phyloP scores from a whole-genome alignment of 2,888 invertebrate genomes.

The Drosophila gaucha region DNA sequence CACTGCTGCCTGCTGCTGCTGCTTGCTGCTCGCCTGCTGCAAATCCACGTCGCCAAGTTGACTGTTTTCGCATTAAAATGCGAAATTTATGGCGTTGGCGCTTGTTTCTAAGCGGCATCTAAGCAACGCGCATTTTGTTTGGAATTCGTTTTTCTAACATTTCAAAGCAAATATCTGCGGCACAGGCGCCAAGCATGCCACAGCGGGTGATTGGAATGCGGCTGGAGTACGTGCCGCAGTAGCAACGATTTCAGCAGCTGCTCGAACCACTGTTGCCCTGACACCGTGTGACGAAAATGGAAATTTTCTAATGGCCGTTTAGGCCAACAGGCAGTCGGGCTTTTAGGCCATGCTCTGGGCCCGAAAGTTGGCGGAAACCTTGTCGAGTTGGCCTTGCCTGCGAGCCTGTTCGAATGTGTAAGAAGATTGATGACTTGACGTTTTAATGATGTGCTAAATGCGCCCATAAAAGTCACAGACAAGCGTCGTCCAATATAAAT shows the following conservation, averaged over 20 bases:
- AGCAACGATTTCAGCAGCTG: conserved; percentile 3
- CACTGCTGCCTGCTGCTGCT: background rate
- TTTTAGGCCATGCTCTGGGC: conserved; percentile 19
- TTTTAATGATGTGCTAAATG: conserved; percentile 84
- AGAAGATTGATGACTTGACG: conserved; percentile 85
- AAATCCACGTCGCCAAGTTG: conserved; percentile 84
- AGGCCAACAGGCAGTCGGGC: conserved; percentile 18
- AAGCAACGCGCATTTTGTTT: conserved; percentile 48
- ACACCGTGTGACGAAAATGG: conserved; percentile 83
- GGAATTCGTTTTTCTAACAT: conserved; percentile 77
- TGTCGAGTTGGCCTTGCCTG: conserved; percentile 58
- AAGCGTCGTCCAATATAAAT: conserved; percentile 22
- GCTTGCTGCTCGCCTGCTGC: conserved; percentile 74
- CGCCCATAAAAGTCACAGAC: conserved; percentile 69
- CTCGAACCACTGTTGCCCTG: conserved; percentile 69
- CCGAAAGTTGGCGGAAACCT: conserved; percentile 25
- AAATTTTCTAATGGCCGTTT: conserved; percentile 80
- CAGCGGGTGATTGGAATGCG: conserved; percentile 70
- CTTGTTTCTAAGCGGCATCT: conserved; percentile 54
- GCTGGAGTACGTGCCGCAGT: background rate
- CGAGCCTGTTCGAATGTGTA: conserved; percentile 82
- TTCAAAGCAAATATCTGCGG: conserved; percentile 84
- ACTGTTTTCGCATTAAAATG: conserved; percentile 84
- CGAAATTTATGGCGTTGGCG: conserved; percentile 73
- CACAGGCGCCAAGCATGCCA: conserved; percentile 77